phyloP scores from a whole-genome alignment of 2,113 vertebrate genomes.

The Larimichthys crocea region DNA sequence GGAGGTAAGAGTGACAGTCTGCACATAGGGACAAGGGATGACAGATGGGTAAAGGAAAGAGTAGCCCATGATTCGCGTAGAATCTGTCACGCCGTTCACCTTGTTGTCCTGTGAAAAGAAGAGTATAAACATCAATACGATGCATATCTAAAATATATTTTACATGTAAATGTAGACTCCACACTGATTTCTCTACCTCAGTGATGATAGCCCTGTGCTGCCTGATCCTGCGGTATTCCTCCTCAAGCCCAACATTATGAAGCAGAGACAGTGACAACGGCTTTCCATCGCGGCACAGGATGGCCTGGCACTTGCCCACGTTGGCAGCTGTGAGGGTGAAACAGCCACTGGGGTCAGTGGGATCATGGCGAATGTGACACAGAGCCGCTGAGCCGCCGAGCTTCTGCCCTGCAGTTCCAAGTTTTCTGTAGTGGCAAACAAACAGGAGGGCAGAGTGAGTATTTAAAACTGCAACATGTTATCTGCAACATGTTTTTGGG shows the following conservation, averaged over 20 bases:
- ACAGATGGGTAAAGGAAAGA: slow-evolving; percentile 97
- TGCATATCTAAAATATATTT: background rate
- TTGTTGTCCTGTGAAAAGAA: slow-evolving; percentile 91
- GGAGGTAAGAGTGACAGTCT: slow-evolving; percentile 92
- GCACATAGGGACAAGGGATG: slow-evolving; percentile 93
- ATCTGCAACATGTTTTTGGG: background rate
- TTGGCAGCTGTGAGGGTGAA: slow-evolving; percentile 96
- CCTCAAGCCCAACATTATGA: slow-evolving; percentile 90
- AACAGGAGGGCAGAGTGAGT: background rate
- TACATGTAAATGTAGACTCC: background rate
- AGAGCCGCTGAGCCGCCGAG: slow-evolving; percentile 96
- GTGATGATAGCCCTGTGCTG: slow-evolving; percentile 96
- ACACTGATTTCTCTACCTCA: slow-evolving; percentile 85
- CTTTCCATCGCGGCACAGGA: slow-evolving; percentile 95
- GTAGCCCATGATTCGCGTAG: slow-evolving; percentile 96
- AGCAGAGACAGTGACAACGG: slow-evolving; percentile 91
- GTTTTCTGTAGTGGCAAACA: slow-evolving; percentile 84
- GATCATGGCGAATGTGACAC: slow-evolving; percentile 97
- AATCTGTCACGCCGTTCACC: slow-evolving; percentile 97
- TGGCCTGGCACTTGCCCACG: slow-evolving; percentile 96
- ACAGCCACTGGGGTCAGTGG: slow-evolving; percentile 92
- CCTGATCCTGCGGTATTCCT: slow-evolving; percentile 91
- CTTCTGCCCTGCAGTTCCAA: slow-evolving; percentile 97
- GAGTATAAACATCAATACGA: background rate
- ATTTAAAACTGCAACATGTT: background rate